A percentile compares a stretch with the other conserved stretches of the same genome.
Conservation (phyloP, 2,797 vertebrate genomes). For the Gymnoscopelus braueri region DNA sequence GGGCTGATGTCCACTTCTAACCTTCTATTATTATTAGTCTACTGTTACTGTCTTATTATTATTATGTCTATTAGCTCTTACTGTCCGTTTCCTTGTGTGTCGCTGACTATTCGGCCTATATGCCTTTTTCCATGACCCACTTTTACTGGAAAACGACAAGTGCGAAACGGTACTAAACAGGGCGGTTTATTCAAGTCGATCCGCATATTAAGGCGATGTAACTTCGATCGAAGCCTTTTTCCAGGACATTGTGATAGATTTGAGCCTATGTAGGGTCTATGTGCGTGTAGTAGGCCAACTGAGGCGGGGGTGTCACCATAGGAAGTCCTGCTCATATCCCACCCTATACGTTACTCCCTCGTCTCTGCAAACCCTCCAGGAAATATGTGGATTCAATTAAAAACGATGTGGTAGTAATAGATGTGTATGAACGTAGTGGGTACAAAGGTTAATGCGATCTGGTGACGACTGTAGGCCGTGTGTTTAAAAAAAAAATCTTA, state of each 20-base stretch:
- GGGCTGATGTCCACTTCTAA: slow-evolving; percentile 38
- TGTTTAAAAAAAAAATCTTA: too few relatives aligned
- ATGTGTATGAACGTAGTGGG: not conserved
- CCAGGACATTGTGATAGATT: too few relatives aligned
- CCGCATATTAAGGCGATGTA: not conserved
- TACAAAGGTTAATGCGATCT: not conserved
- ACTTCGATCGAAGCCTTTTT: too few relatives aligned
- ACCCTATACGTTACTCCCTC: not conserved
- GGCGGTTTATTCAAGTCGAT: slow-evolving; percentile 28
- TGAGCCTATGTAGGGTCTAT: too few relatives aligned
- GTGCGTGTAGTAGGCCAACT: too few relatives aligned
- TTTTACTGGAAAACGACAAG: slow-evolving; percentile 56
- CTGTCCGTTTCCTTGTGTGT: too few relatives aligned
- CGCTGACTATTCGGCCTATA: too few relatives aligned
- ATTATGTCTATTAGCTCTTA: slow-evolving; percentile 5
- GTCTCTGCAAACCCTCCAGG: not conserved
- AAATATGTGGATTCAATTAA: not conserved
- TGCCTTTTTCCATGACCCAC: slow-evolving; percentile 64
- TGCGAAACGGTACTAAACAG: slow-evolving; percentile 28
- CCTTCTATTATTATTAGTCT: too few relatives aligned
- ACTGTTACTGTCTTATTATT: too few relatives aligned
- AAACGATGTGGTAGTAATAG: too few relatives aligned
- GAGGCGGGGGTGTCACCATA: too few relatives aligned
- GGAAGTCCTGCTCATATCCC: too few relatives aligned
- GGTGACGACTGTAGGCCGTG: not conserved